These are phyloP conservation scores for Whitmania pigra DNA, from an alignment of 1,140 invertebrate genomes.

Conservation along the genomic window DNA sequence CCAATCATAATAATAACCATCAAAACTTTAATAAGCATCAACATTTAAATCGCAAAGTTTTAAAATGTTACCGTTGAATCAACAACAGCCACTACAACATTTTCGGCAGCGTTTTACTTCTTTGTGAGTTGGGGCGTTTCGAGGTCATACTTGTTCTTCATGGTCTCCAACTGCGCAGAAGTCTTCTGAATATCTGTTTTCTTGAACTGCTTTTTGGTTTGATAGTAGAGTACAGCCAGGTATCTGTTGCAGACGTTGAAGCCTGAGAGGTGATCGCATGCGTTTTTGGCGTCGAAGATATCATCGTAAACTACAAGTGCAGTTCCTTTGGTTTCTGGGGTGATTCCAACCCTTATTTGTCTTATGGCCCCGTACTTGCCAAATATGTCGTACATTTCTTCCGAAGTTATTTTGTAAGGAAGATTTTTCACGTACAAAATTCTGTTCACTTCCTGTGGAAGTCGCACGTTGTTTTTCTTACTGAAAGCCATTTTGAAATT, in stretches of 20 bases:
- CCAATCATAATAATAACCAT: no score
- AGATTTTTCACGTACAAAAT: conserved; percentile 93
- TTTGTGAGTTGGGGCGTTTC: conserved; percentile 38
- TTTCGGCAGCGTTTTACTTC: no score
- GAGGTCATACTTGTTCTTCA: conserved; percentile 83
- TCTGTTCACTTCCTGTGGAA: conserved; percentile 96
- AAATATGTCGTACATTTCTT: conserved; percentile 99
- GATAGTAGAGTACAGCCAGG: conserved; percentile 71
- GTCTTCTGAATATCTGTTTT: conserved; percentile 92
- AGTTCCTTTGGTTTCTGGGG: conserved; percentile 89
- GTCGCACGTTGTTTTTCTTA: conserved; percentile 50
- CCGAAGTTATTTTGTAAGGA: conserved; percentile 98
- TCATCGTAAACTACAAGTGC: conserved; percentile 99
- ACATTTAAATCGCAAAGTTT: no score
- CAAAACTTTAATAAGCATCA: no score
- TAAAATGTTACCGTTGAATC: no score
- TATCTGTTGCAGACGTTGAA: conserved; percentile 99
- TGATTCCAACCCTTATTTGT: conserved; percentile 96
- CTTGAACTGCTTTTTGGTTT: conserved; percentile 61
- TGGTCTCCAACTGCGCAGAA: conserved; percentile 85
- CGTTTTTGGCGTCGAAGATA: conserved; percentile 99
- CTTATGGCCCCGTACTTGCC: conserved; percentile 98
- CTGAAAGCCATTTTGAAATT: background rate
- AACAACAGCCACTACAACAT: no score
- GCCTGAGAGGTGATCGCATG: conserved; percentile 94